A percentile compares a stretch with the other conserved stretches of the same genome.
These are phyloP conservation scores for Monochamus alternatus DNA, from an alignment of 2,888 invertebrate species.

Conservation along the genomic window DNA sequence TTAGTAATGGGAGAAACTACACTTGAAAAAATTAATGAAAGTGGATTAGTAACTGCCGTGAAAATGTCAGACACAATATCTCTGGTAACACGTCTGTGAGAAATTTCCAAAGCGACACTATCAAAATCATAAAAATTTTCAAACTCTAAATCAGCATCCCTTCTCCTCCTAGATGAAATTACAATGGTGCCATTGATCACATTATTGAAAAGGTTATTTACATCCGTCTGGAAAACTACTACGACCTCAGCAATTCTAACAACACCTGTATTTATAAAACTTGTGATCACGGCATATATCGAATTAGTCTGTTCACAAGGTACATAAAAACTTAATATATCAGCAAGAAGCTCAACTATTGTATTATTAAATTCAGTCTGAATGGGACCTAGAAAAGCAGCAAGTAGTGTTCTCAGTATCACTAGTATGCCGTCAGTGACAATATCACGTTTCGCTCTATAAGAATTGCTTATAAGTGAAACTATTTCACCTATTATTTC, in stretches of 20 bases:
- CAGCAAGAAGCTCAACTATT: neutral
- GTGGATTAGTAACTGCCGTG: neutral
- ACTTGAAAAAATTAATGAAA: neutral
- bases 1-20: neutral
- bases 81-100: slow-evolving; percentile 19
- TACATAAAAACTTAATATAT: slow-evolving; percentile 1
- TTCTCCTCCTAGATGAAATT: neutral
- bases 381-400: slow-evolving; percentile 6
- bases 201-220: slow-evolving; percentile 15
- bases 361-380: slow-evolving; percentile 2
- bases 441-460: slow-evolving; percentile 21
- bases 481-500: neutral
- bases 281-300: neutral
- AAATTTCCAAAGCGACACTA: neutral
- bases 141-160: slow-evolving; percentile 18
- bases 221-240: neutral
- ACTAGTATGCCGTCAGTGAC: neutral
- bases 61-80: neutral
- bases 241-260: slow-evolving; percentile 1
- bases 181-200: slow-evolving; percentile 15
- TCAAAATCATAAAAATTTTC: slow-evolving; percentile 16
- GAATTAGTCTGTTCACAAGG: neutral
- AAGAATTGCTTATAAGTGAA: neutral
- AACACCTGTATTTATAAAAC: neutral
- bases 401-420: neutral